A percentile compares a stretch with the other conserved stretches of the same genome.
Evolutionary conservation across 2,113 vertebrate species (phyloP).

Genomic region (Harpagus bidentatus): DNA sequence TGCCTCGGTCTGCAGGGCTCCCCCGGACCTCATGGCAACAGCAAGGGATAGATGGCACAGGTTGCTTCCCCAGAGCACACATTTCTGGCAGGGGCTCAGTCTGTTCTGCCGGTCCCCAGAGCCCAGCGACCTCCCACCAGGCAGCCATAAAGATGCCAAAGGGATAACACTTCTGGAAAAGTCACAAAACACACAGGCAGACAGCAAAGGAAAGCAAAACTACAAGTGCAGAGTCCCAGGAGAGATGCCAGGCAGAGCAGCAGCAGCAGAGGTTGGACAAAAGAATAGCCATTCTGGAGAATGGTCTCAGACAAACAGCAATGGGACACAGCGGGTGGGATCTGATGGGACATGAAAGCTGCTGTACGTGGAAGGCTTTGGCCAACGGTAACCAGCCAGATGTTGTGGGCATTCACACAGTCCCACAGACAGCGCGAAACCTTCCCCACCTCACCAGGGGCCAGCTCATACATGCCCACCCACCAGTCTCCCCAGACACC

Average conservation of each 20-base stretch:
- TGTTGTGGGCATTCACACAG: background rate
- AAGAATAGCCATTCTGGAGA: background rate
- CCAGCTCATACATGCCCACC: background rate
- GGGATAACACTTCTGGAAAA: background rate
- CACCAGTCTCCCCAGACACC: background rate
- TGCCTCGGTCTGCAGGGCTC: background rate
- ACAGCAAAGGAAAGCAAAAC: background rate
- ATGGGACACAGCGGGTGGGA: rapidly evolving
- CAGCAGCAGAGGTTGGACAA: background rate
- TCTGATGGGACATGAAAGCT: rapidly evolving
- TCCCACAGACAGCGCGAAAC: background rate
- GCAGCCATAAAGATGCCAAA: background rate
- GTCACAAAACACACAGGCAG: background rate
- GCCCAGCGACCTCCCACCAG: rapidly evolving
- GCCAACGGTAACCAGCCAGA: background rate
- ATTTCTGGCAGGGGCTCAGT: background rate
- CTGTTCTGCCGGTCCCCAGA: background rate
- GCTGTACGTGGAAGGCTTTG: rapidly evolving
- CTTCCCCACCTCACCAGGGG: background rate
- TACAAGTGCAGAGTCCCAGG: background rate
- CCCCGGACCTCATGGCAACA: background rate
- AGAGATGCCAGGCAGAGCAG: background rate
- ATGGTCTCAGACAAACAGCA: background rate
- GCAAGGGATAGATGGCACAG: background rate
- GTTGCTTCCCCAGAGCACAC: background rate